Evolutionary conservation across 2,113 vertebrate species (phyloP).

Genomic region (Micronycteris hirsuta): DNA sequence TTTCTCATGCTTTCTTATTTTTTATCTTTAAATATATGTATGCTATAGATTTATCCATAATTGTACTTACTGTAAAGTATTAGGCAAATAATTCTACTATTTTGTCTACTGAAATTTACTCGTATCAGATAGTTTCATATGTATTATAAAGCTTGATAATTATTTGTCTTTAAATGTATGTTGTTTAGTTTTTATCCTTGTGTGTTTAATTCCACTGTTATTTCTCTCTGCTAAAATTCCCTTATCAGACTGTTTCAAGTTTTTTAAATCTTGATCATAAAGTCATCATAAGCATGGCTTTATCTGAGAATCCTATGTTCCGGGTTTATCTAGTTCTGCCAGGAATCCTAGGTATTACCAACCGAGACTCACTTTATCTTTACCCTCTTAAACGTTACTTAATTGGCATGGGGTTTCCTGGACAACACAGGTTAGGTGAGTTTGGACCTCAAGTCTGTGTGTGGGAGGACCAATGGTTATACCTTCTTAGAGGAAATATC

Average conservation of each 20-base stretch:
- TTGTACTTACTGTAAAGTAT: not conserved
- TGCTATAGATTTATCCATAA: not conserved
- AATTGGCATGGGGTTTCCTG: not conserved
- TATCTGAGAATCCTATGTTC: not conserved
- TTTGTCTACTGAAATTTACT: not conserved
- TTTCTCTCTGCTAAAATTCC: not conserved
- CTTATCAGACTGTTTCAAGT: not conserved
- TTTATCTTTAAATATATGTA: not conserved
- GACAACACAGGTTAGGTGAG: not conserved
- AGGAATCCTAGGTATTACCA: not conserved
- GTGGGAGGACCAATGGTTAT: not conserved
- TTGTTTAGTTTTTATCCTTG: not conserved
- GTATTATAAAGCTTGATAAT: not conserved
- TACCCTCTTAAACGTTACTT: not conserved
- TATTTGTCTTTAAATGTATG: not conserved
- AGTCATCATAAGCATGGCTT: not conserved
- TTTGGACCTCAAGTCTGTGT: not conserved
- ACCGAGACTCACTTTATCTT: not conserved
- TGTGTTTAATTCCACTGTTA: not conserved
- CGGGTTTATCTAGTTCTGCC: not conserved
- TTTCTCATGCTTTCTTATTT: not conserved
- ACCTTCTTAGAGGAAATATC: not conserved
- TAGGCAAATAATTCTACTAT: not conserved
- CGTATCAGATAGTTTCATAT: not conserved
- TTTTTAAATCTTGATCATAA: not conserved